Evolutionary conservation across 2,797 vertebrate species (phyloP), one percentile per base, ranked within the genome.

Genomic region (Florisuga fusca): DNA sequence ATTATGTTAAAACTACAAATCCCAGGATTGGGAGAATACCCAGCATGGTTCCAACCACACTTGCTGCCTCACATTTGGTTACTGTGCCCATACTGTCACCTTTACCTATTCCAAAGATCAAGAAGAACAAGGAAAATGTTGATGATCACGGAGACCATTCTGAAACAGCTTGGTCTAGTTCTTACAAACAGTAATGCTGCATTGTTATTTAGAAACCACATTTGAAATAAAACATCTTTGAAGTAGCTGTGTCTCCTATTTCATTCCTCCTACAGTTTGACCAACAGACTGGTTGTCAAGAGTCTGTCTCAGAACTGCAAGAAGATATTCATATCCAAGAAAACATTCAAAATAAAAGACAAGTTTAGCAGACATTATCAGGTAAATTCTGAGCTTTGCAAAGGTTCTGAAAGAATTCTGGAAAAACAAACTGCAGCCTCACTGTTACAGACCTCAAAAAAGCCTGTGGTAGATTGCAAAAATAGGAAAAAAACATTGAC

Each of bases 171-270:
- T 61, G 10, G 36, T 62, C 55, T 62, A 73, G 29, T 33, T 75
- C 46, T 69, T 75, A 91, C 75, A 87, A 58, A 43, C 6, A 62
- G n/a, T 27, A 73, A 76, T 9, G 10, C 8, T 1, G 1, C 6
- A 4, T 50, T 77, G 66, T n/a, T 73, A 89, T 81, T 83, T 85
- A 68, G 72, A 94, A 94, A 61, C 2, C 12, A 18, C 85, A 63
- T 67, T 89, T 91, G 89, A 94, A 54, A 89, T 64, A 83, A 89
- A 85, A 26, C 57, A 85, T 58, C 84, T 92, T 85, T 62, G 73
- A 59, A 94, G 84, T 59, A 92, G 87, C 80, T 85, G 57, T 58
- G 45, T 96, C 68, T 83, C 89, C 79, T 85, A 36, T 64, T 89
- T 67, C 48, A 80, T 77, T 92, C 75, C 82, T 94, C 89, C 89